Evolutionary conservation across 2,113 vertebrate species (phyloP), one percentile per base, ranked within the genome.

Genomic region (Macrotus californicus): DNA sequence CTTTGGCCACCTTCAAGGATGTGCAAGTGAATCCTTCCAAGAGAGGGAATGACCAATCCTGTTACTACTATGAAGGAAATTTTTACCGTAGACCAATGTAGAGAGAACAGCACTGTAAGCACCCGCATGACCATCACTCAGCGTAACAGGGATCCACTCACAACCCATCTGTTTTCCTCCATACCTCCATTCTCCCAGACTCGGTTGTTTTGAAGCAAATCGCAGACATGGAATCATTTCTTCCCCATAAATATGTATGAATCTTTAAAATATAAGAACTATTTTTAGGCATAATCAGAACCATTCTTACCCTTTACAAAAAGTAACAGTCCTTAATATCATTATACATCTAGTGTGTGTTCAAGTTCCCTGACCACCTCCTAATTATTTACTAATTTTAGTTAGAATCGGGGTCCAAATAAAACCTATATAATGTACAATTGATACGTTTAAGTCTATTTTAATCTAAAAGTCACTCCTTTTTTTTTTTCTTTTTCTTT

Each of bases 241-340:
- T 66, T 54, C 36, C 36, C 39, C 39, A 52, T 52, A 52, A 70
- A 87, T 52, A 72, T 39, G 21, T 67, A 77, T 39, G 31, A 41
- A 26, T 54, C 26, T 91, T 81, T 87, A 72, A 82, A 93, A 72
- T 41, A n/a, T 34, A 43, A 36, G 46, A 48, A 82, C 21, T 83
- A 39, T 46, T 80, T 34, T 54, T 80, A 43, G 73, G 70, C 13
- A 61, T 22, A 34, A 26, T 0, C 21, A 61, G 24, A 82, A 46
- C 26, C 36, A 69, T 87, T 87, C 21, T 24, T 41, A 77, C 1
- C 43, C 48, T 92, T 26, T 5, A 54, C 89, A 70, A 73, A 80
- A 82, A 41, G 48, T 9, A 54, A 41, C 11, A 87, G 41, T 41
- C 41, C 14, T 87, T 69, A 34, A 2, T 22, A 67, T 52, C 18